phyloP scores from a whole-genome alignment of 2,888 invertebrate genomes.

The Loripinus fragilis region DNA sequence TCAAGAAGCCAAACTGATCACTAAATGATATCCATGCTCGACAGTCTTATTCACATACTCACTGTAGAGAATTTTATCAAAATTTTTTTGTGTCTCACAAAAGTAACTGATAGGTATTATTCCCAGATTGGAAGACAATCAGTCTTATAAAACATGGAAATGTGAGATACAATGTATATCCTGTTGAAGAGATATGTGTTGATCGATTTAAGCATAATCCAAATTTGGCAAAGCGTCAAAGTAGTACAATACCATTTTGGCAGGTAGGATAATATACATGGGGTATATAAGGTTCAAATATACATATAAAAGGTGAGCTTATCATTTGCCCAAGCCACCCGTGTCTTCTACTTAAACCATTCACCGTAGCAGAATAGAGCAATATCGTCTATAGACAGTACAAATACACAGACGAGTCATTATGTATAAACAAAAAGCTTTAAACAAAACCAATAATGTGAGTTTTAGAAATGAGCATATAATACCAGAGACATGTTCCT shows the following conservation, averaged over 20 bases:
- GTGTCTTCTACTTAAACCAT: conserved; percentile 7
- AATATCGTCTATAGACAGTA: not conserved
- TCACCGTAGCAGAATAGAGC: not conserved
- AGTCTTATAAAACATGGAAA: conserved; percentile 1
- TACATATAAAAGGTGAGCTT: conserved; percentile 14
- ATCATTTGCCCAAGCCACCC: not conserved
- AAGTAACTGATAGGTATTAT: conserved; percentile 1
- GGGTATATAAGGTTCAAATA: conserved; percentile 15
- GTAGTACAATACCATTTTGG: conserved; percentile 17
- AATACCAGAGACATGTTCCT: not conserved
- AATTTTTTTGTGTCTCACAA: not conserved
- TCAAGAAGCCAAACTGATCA: too few species aligned
- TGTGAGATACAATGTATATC: conserved; percentile 18
- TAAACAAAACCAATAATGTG: conserved; percentile 8
- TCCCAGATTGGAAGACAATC: not conserved
- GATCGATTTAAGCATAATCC: conserved; percentile 21
- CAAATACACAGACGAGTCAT: not conserved
- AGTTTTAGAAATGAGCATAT: not conserved
- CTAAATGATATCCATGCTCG: not conserved
- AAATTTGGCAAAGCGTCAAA: conserved; percentile 9
- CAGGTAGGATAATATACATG: conserved; percentile 14
- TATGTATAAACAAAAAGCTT: conserved; percentile 8
- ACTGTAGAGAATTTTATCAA: not conserved
- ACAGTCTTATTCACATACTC: not conserved
- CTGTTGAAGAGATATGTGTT: conserved; percentile 8